Percentiles rank a stretch among this genome's conserved stretches.
Conservation (phyloP, 2,797 vertebrate genomes). For the Furcifer pardalis region DNA sequence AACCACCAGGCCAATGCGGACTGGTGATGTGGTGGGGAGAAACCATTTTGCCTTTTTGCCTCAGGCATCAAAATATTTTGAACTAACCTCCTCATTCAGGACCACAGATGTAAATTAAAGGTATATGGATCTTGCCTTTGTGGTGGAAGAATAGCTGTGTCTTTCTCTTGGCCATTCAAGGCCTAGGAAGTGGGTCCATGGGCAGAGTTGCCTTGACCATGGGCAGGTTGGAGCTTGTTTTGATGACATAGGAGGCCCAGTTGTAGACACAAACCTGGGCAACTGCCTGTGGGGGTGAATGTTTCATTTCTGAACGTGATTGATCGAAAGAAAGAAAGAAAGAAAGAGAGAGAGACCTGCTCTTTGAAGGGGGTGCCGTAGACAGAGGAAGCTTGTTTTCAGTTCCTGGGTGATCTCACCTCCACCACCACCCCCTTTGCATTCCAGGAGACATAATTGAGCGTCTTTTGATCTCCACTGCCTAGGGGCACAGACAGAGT, state of each 20-base stretch:
- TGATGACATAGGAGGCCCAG: background rate
- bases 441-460: constrained; percentile 20
- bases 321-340: no score
- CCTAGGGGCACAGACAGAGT: background rate
- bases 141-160: background rate
- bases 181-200: background rate
- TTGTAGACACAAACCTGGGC: background rate
- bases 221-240: no score
- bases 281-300: background rate
- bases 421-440: background rate
- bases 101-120: background rate
- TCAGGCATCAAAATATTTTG: background rate
- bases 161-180: background rate
- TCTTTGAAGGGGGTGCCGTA: background rate
- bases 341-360: background rate
- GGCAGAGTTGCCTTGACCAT: no score
- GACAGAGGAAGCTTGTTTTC: background rate
- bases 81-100: background rate
- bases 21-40: no score
- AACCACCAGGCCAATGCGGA: background rate
- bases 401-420: background rate
- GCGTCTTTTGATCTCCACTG: background rate
- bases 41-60: background rate
- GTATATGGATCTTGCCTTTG: background rate
- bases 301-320: background rate